phyloP scores from a whole-genome alignment of 1,140 invertebrate species.

The Calliphora vicina region DNA sequence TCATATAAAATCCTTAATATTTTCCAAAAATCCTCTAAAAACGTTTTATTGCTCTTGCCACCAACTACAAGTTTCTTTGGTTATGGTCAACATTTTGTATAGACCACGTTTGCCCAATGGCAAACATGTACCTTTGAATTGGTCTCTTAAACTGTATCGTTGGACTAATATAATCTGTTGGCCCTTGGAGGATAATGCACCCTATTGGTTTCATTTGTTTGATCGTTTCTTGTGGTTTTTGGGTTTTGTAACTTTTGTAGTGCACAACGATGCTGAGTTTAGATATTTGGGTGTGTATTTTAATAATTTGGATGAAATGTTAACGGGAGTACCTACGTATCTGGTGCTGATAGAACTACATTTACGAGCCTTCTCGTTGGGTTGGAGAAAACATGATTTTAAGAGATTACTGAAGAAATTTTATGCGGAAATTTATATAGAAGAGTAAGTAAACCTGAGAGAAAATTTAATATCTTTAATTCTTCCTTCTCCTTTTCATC shows the following conservation, averaged over 20 bases:
- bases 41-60: no score
- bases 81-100: not conserved
- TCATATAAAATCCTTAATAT: no score
- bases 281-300: constrained; percentile 47
- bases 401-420: constrained; percentile 47
- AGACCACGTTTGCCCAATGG: constrained; percentile 49
- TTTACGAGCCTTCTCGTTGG: constrained; percentile 42
- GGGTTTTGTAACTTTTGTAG: constrained; percentile 43
- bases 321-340: constrained; percentile 54
- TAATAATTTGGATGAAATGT: constrained; percentile 45
- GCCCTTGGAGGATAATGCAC: constrained; percentile 47
- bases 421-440: constrained; percentile 52
- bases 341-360: constrained; percentile 53
- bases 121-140: constrained; percentile 46
- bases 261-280: constrained; percentile 53
- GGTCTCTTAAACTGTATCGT: constrained; percentile 44
- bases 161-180: constrained; percentile 50
- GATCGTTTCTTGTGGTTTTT: constrained; percentile 40
- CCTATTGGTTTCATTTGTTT: constrained; percentile 20
- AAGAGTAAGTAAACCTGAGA: constrained; percentile 33
- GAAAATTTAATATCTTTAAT: not conserved
- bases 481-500: not conserved
- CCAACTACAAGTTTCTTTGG: no score
- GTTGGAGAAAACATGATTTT: constrained; percentile 37
- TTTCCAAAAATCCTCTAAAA: no score